phyloP scores from a whole-genome alignment of 2,797 vertebrate species.

The Phataginus tricuspis region DNA sequence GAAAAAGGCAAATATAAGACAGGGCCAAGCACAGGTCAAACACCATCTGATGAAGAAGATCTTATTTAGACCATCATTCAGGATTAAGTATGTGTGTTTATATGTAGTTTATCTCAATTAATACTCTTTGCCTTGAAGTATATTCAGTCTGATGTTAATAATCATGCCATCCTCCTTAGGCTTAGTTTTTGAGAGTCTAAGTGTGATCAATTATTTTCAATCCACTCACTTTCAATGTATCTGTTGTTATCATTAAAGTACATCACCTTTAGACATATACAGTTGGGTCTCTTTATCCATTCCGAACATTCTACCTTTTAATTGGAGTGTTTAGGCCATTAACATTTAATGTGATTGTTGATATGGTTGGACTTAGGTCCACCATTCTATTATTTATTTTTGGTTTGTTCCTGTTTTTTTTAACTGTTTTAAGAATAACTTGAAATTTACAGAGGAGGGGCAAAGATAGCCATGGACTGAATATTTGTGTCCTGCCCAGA shows the following conservation, averaged over 20 bases:
- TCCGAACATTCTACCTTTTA: background rate
- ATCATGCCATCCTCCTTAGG: background rate
- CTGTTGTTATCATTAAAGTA: background rate
- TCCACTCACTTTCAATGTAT: background rate
- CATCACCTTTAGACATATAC: background rate
- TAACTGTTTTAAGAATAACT: background rate
- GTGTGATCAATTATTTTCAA: background rate
- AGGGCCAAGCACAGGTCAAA: background rate
- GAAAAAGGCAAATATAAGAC: background rate
- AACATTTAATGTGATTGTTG: background rate
- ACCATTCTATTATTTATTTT: background rate
- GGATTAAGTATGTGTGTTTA: background rate
- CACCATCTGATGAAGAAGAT: background rate
- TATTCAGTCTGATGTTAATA: background rate
- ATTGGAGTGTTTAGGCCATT: background rate
- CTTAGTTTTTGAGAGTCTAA: background rate
- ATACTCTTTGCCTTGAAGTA: background rate
- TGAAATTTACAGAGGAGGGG: background rate
- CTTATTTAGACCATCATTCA: background rate
- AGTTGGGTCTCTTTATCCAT: background rate
- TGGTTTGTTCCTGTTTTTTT: background rate
- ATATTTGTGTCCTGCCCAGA: background rate
- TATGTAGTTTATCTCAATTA: background rate
- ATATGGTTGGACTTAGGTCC: background rate
- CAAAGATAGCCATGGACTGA: background rate